Base-by-base conservation (phyloP, 2,888 invertebrate genomes). In the Gisinianus flammeolus region DNA sequence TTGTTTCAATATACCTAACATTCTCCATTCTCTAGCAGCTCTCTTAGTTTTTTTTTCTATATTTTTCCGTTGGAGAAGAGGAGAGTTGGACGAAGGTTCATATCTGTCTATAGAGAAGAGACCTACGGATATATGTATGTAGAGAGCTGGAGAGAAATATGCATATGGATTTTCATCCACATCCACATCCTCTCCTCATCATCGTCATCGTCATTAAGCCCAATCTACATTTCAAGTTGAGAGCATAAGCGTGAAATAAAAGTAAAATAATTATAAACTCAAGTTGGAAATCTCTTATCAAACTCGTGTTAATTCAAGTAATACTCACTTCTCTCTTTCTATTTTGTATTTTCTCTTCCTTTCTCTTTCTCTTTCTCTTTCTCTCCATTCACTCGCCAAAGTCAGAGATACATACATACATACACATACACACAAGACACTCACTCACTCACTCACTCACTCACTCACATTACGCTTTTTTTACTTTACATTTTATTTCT, bases 241-340 rank as follows among this genome's bases (percentile, higher is more conserved):
- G 56, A 56, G 58, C 72, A 31, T 33, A 58, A 72, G 72, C 72
- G 72, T 72, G 72, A 72, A 72, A 72, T 72, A 72, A 72, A 72
- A 72, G 72, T 72, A 58, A 72, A 72, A 72, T 44, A 44, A 44
- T 72, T 72, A 58, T 58, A 72, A 72, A 72, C 72, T 72, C 58
- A 31, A 71, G 71, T 72, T 72, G 72, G 58, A 72, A 72, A 72
- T 72, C 72, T 72, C 72, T 72, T 72, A 72, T 72, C 58, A 72
- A 72, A 72, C 72, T 72, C 33, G 72, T 44, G 69, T 26, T 69
- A 52, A 69, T 44, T 69, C 69, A 69, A 69, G 69, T 69, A 69
- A 69, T 69, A 52, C 52, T 69, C n/a, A n/a, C n/a, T n/a, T n/a
- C n/a, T n/a, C n/a, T n/a, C n/a, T n/a, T n/a, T n/a, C 35, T 68